These are phyloP conservation scores for Forbesichthys agassizii DNA, from an alignment of 2,113 vertebrate species.

Conservation along the genomic window DNA sequence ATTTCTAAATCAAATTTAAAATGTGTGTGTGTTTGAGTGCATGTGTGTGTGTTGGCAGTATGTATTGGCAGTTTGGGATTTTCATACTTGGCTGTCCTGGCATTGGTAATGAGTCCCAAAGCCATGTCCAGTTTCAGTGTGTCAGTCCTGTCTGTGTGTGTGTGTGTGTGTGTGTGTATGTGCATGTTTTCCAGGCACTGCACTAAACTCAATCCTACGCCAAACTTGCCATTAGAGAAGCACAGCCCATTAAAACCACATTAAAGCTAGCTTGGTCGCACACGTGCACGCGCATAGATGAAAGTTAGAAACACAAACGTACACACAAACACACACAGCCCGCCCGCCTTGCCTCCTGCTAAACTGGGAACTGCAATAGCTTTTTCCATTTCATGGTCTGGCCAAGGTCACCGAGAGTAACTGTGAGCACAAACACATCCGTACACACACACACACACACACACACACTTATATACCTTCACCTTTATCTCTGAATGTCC, in stretches of 20 bases:
- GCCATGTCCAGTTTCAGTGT: constrained; percentile 65
- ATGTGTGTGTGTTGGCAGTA: constrained; percentile 56
- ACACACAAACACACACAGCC: constrained; percentile 20
- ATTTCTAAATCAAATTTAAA: constrained; percentile 49
- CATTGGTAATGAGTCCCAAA: constrained; percentile 73
- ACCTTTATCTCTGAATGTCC: constrained; percentile 7
- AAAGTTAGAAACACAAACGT: constrained; percentile 5
- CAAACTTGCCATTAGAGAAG: constrained; percentile 67
- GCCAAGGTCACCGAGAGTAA: constrained; percentile 43
- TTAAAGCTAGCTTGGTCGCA: constrained; percentile 32
- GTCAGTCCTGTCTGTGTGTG: constrained; percentile 26
- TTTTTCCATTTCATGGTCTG: constrained; percentile 22
- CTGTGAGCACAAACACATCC: not conserved
- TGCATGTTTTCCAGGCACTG: constrained; percentile 22
- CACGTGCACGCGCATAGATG: not conserved
- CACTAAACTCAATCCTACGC: constrained; percentile 57
- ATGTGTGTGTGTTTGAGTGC: constrained; percentile 17
- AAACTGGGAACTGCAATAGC: constrained; percentile 28
- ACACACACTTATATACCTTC: not conserved
- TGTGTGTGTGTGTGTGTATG: constrained; percentile 25
- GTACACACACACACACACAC: constrained; percentile 27
- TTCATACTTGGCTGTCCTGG: constrained; percentile 71
- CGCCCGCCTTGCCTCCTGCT: constrained; percentile 39
- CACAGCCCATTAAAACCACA: constrained; percentile 66
- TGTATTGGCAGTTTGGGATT: constrained; percentile 65